A percentile compares a stretch with the other conserved stretches of the same genome.
Evolutionary conservation across 2,888 invertebrate genomes (phyloP).

Genomic region (Campaea margaritaria): DNA sequence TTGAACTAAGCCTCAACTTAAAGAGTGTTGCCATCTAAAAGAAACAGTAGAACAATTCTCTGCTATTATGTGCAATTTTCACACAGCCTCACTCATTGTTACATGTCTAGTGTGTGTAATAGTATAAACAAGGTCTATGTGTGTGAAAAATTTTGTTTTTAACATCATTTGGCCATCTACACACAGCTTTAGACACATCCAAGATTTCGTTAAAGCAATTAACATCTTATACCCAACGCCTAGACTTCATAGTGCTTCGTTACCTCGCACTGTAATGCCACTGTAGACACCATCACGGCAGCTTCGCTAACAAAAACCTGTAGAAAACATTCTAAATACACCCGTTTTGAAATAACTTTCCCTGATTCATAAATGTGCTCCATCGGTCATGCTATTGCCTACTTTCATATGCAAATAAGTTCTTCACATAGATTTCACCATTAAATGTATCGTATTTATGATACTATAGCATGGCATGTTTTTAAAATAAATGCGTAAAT

Average conservation of each 20-base stretch:
- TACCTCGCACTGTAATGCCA: constrained; percentile 40
- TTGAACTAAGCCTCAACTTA: not conserved
- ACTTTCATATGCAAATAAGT: constrained; percentile 14
- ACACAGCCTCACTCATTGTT: constrained; percentile 4
- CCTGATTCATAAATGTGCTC: constrained; percentile 5
- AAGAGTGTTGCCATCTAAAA: not conserved
- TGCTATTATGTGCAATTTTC: not conserved
- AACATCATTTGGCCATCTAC: constrained; percentile 36
- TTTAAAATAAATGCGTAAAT: not conserved
- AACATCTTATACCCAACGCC: constrained; percentile 42
- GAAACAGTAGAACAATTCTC: not conserved
- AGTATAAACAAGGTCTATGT: constrained; percentile 23
- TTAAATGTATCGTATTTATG: too few relatives aligned
- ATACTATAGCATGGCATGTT: not conserved
- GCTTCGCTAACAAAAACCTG: constrained; percentile 43
- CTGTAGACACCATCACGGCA: constrained; percentile 41
- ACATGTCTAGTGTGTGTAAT: constrained; percentile 8
- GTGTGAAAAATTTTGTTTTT: constrained; percentile 2
- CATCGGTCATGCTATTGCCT: constrained; percentile 10
- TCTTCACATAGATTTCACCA: too few relatives aligned
- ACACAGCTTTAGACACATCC: constrained; percentile 50
- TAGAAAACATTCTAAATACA: constrained; percentile 25
- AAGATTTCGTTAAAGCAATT: constrained; percentile 43
- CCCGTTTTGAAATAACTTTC: constrained; percentile 13
- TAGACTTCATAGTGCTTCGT: constrained; percentile 48